These are phyloP conservation scores for Drosophila koepferae DNA, from an alignment of 2,888 invertebrate genomes.

Conservation along the genomic window DNA sequence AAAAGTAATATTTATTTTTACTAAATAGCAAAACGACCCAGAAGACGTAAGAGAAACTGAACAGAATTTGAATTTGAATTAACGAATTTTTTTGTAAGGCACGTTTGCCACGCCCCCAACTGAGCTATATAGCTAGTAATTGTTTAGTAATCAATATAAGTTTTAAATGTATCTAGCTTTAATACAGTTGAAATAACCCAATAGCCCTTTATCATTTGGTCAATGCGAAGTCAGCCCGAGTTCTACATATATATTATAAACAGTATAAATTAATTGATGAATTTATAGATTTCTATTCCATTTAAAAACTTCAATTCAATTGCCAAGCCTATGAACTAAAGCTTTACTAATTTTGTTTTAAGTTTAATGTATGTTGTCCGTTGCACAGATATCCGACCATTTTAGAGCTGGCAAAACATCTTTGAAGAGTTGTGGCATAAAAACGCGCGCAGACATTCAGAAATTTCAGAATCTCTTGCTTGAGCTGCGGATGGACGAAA, in stretches of 20 bases:
- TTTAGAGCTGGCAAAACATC: slow-evolving; percentile 33
- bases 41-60: background rate
- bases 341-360: background rate
- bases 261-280: too few species aligned
- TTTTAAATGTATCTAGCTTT: too few species aligned
- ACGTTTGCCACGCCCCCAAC: background rate
- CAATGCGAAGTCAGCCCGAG: too few species aligned
- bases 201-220: too few species aligned
- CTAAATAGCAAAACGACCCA: background rate
- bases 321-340: background rate
- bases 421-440: slow-evolving; percentile 51
- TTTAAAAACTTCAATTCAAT: background rate
- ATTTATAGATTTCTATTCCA: background rate
- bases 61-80: background rate
- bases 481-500: slow-evolving; percentile 33
- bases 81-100: background rate
- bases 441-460: slow-evolving; percentile 79
- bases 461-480: slow-evolving; percentile 65
- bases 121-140: too few species aligned
- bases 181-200: too few species aligned
- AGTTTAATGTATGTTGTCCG: background rate
- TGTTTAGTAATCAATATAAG: too few species aligned
- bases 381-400: slow-evolving; percentile 12
- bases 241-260: too few species aligned
- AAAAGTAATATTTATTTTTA: too few species aligned